Evolutionary conservation across 2,888 invertebrate species (phyloP).

Genomic region (Germaria angustata): DNA sequence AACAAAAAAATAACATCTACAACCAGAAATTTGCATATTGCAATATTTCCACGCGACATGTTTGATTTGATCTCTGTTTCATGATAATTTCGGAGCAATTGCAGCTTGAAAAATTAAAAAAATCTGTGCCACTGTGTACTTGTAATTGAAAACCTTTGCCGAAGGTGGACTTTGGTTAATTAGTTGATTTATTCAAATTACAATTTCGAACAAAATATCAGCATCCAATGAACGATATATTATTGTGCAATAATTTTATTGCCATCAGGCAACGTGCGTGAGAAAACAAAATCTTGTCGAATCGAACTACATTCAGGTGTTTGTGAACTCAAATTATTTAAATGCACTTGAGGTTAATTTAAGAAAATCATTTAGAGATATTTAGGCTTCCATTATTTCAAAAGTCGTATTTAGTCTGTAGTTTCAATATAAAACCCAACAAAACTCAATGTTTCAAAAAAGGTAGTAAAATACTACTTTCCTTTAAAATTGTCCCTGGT

Average conservation of each 20-base stretch:
- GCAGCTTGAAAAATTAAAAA: neutral
- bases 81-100: slow-evolving; percentile 40
- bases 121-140: slow-evolving; percentile 35
- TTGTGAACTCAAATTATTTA: neutral
- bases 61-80: slow-evolving; percentile 35
- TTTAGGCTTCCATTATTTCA: too few species aligned
- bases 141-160: slow-evolving; percentile 51
- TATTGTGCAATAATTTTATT: slow-evolving; percentile 33
- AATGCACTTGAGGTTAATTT: too few species aligned
- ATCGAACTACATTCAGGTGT: neutral
- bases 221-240: neutral
- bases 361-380: too few species aligned
- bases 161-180: slow-evolving; percentile 48
- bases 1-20: neutral
- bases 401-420: too few species aligned
- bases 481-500: too few species aligned
- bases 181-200: slow-evolving; percentile 38
- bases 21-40: slow-evolving; percentile 30
- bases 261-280: slow-evolving; percentile 13
- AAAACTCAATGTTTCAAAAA: too few species aligned
- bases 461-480: too few species aligned
- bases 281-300: slow-evolving; percentile 4
- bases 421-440: too few species aligned
- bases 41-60: slow-evolving; percentile 19
- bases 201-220: neutral